Base-by-base conservation (phyloP, 2,113 vertebrate species). In the Hassar affinis region DNA sequence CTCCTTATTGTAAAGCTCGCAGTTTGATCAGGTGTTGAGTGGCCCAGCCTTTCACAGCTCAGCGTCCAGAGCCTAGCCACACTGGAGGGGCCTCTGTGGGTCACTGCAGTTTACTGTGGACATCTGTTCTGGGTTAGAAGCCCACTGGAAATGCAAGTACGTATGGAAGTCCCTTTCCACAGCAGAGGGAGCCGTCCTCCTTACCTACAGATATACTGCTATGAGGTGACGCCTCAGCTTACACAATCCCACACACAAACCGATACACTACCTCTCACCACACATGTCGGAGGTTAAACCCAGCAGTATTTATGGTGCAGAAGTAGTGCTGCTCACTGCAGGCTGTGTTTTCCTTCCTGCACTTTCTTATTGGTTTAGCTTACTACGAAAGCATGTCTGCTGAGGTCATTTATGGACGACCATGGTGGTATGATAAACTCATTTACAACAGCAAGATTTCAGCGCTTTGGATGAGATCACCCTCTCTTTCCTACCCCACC, bases 11-110 rank as follows among this genome's bases (percentile, higher is more conserved):
- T 94, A 93, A 92, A 92, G 86, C 85, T 90, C 85, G 84, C 89
- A 94, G 95, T 97, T 97, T 97, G 92, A 94, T 96, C 97, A 98
- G 97, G 96, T 97, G 97, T 91, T 95, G 91, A 91, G 91, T 93
- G 93, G 91, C 86, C 79, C 90, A 87, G 87, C 79, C 18, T 64
- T 78, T 85, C 86, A 79, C 1, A 64, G 86, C 89, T 90, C 78
- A 54, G 84, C 49, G 83, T 86, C 85, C 85, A 82, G 93, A 89
- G 91, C 88, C 80, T 84, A 91, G 88, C 90, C 92, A 92, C 78
- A 89, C 90, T 90, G 91, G 86, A 92, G 85, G 92, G 80, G 89
- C 91, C 93, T 93, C 86, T 93, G 92, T 88, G 94, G 94, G 94
- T 95, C 95, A 95, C 85, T 87, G 95, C 88, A 90, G 88, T 95